Evolutionary conservation across 1,140 invertebrate genomes (phyloP), one percentile per base, ranked within the genome.

Genomic region (Bathynomus jamesi): DNA sequence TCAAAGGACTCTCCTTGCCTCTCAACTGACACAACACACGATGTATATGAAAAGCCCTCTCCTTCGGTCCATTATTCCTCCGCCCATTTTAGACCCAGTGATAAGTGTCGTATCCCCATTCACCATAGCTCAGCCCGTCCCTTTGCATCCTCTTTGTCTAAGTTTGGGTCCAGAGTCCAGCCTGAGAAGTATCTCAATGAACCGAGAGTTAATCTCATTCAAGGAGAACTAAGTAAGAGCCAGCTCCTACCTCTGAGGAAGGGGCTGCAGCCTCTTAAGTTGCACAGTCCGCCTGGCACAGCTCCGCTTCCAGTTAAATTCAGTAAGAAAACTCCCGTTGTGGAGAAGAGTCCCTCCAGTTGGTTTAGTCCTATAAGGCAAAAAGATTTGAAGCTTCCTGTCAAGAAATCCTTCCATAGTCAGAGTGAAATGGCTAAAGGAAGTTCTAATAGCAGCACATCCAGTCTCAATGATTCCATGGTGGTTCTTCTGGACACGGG

Each of bases 261-360:
- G 21, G 40, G 40, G 30, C 67, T 69, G 17, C 71, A 80, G 82
- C 2, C 78, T 81, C 40, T 82, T 87, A 61, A 85, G 87, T 13
- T 91, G 88, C 75, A 89, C 89, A 2, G 89, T 89, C 89, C 90
- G 21, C 90, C 90, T 25, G 91, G 90, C 27, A 91, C 90, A 13
- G 90, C 89, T 1, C 90, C 90, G 17, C 81, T 92, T 71, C 90
- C 90, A 2, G 87, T 89, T 70, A 92, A 92, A 81, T 92, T 91
- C 82, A 89, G 90, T 77, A 84, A 86, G 28, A 89, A 88, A 78
- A 87, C 88, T 75, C 85, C 87, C 40, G 84, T 87, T 76, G 32
- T 62, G 67, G 71, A 86, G 87, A 46, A 87, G 90, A 85, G 88
- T 90, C 79, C 87, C n/a, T 85, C 87, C 13, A 86, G 87, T 77